Conservation (phyloP, 2,113 vertebrate genomes). For the Elephas maximus region DNA sequence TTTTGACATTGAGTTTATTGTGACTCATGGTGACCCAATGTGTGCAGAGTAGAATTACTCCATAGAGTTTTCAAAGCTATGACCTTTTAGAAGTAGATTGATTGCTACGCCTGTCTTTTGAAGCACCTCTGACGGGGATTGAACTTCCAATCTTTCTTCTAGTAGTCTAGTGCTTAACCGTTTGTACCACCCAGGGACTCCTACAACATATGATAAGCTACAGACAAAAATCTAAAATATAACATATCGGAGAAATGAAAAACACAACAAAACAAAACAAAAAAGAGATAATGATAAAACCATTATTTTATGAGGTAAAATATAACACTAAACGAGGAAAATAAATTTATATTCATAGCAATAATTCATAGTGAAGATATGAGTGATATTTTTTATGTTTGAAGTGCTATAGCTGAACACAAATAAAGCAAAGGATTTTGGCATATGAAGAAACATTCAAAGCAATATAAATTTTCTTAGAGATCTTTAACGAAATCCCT, state of each 20-base stretch:
- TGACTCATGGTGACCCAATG: too few species aligned
- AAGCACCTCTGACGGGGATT: too few species aligned
- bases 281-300: neutral
- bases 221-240: conserved; percentile 16
- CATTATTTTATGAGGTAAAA: neutral
- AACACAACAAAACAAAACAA: neutral
- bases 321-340: neutral
- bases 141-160: too few species aligned
- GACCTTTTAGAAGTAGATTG: too few species aligned
- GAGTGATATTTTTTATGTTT: neutral
- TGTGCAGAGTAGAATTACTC: too few species aligned
- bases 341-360: neutral
- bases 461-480: neutral
- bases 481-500: neutral
- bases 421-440: neutral
- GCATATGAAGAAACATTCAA: neutral
- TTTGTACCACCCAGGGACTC: too few species aligned
- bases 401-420: neutral
- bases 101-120: too few species aligned
- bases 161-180: too few species aligned
- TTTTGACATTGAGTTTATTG: too few species aligned
- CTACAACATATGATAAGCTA: neutral
- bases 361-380: neutral
- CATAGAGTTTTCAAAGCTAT: too few species aligned
- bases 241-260: neutral